These are phyloP conservation scores for Cyprinodon diabolis DNA, from an alignment of 2,797 vertebrate species.

Conservation along the genomic window DNA sequence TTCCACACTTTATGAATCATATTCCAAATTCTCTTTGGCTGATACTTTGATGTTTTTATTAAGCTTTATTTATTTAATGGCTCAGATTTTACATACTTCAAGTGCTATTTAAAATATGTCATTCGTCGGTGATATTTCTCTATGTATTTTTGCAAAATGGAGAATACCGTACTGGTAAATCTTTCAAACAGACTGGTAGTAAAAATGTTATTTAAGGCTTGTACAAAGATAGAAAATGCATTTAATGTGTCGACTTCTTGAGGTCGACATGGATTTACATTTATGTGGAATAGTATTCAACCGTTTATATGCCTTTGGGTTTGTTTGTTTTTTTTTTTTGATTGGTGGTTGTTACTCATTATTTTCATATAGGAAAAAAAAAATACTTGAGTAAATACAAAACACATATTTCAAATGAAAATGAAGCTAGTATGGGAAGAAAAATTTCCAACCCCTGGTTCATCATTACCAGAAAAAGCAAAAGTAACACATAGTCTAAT, in stretches of 20 bases:
- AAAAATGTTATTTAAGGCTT: not conserved
- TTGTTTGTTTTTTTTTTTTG: no score
- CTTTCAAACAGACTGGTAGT: not conserved
- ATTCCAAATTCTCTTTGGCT: slow-evolving; percentile 46
- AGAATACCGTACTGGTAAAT: not conserved
- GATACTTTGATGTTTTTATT: slow-evolving; percentile 30
- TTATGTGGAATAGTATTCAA: not conserved
- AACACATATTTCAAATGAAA: no score
- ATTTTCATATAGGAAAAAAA: no score
- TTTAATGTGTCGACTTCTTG: not conserved
- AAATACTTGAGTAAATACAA: no score
- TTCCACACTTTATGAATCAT: slow-evolving; percentile 65
- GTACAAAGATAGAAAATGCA: not conserved
- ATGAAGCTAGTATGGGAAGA: no score
- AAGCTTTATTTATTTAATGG: slow-evolving; percentile 25
- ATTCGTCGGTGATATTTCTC: not conserved
- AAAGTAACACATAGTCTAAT: no score
- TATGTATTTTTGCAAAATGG: not conserved
- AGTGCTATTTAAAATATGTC: not conserved
- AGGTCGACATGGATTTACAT: not conserved
- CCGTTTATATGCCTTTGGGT: not conserved
- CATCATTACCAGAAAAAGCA: no score
- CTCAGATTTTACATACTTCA: slow-evolving; percentile 4
- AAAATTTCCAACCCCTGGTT: no score
- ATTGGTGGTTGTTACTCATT: no score